A percentile compares a stretch with the other conserved stretches of the same genome.
phyloP scores from a whole-genome alignment of 2,797 vertebrate genomes.

The Dicrostonyx torquatus region DNA sequence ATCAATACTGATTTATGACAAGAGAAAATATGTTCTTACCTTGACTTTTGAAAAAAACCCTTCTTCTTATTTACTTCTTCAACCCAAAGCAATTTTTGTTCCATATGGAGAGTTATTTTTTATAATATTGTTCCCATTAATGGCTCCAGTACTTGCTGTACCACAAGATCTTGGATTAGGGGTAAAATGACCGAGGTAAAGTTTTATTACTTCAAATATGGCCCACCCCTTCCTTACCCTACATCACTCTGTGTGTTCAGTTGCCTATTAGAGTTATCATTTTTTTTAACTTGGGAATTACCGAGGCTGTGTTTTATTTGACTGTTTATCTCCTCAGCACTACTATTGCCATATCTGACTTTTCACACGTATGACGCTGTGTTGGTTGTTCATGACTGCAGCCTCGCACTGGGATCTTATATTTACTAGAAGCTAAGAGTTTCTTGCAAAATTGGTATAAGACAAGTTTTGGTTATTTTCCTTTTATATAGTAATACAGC shows the following conservation, averaged over 20 bases:
- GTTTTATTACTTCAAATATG: slow-evolving; percentile 85
- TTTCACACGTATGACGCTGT: slow-evolving; percentile 85
- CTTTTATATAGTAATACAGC: not conserved
- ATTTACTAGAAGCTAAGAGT: slow-evolving; percentile 16
- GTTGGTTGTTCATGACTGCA: slow-evolving; percentile 83
- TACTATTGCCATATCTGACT: slow-evolving; percentile 86
- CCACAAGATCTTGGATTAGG: slow-evolving; percentile 48
- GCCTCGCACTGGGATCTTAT: slow-evolving; percentile 19
- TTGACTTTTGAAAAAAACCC: slow-evolving; percentile 70
- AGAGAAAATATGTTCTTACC: slow-evolving; percentile 76
- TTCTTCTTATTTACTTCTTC: slow-evolving; percentile 55
- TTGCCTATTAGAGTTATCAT: slow-evolving; percentile 84
- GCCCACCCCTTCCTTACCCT: slow-evolving; percentile 84
- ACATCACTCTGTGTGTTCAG: slow-evolving; percentile 80
- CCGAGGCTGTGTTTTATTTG: slow-evolving; percentile 85
- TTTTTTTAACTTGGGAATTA: slow-evolving; percentile 83
- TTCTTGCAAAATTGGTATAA: slow-evolving; percentile 59
- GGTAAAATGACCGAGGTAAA: slow-evolving; percentile 73
- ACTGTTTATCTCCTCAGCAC: slow-evolving; percentile 86
- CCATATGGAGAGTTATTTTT: slow-evolving; percentile 56
- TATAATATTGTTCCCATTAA: slow-evolving; percentile 63
- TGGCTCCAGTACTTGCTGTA: slow-evolving; percentile 58
- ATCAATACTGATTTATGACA: slow-evolving; percentile 39
- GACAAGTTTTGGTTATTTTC: slow-evolving; percentile 13
- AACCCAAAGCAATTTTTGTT: slow-evolving; percentile 54